Evolutionary conservation across 2,797 vertebrate genomes (phyloP), one percentile per base, ranked within the genome.

Genomic region (Salmo trutta): DNA sequence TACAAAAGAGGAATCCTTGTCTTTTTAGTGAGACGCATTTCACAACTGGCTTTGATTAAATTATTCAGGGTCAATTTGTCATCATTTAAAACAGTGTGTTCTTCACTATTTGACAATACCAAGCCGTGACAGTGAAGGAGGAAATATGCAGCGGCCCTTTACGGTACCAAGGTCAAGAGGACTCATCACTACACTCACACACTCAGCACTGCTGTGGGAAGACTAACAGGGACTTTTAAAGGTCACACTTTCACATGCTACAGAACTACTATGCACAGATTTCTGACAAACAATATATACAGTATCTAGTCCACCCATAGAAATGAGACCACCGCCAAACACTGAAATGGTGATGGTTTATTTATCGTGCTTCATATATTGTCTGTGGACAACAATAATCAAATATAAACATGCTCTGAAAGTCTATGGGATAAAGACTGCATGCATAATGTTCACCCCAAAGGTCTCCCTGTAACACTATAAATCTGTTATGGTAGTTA

Each of bases 61-160:
- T 56, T 16, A 56, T 56, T 56, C 54, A 19, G 54, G 54, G 19
- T 4, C 54, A 56, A 59, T 59, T 59, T 59, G 56, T 17, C 54
- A 56, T 21, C 1, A 59, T 59, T 59, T 59, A 1, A 19, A n/a
- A 59, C 19, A 0, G 17, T 59, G 71, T 75, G 36, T 41, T 41
- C 41, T 76, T 59, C 54, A 59, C n/a, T 59, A 17, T 7, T 59
- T 59, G 54, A 59, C 56, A 59, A 59, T 59, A 19, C 56, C 56
- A 7, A 59, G 6, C 56, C 5, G 1, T 59, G 56, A 59, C 17
- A n/a, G 17, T 21, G 56, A 12, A 47, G 41, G 2, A 47, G 41
- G 41, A 47, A 59, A 59, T 21, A 21, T 21, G n/a, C n/a, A 59
- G n/a, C 56, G n/a, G 19, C 16, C 56, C 56, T 59, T 59, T 17